These are phyloP conservation scores for Zosterops japonicus DNA, from an alignment of 2,113 vertebrate genomes.

Conservation along the genomic window DNA sequence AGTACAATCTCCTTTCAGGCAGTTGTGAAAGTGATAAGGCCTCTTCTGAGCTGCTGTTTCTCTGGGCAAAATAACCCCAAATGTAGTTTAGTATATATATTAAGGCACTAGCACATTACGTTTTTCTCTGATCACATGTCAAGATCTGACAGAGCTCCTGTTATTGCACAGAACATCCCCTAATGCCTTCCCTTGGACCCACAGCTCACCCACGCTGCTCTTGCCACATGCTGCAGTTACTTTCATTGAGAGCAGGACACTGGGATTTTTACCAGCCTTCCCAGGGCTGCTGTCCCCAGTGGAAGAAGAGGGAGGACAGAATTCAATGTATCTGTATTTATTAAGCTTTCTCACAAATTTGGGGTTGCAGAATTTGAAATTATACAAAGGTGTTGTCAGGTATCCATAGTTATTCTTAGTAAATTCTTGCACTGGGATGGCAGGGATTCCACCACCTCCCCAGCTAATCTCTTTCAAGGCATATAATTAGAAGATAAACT, in stretches of 20 bases:
- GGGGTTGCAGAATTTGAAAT: neutral
- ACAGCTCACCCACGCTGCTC: accelerated
- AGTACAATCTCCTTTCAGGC: neutral
- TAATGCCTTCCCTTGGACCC: neutral
- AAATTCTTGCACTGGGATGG: neutral
- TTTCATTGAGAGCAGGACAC: neutral
- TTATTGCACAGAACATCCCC: neutral
- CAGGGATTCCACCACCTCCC: neutral
- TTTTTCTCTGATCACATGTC: neutral
- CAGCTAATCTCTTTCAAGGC: neutral
- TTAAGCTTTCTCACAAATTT: neutral
- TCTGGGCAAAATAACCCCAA: neutral
- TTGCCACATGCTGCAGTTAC: neutral
- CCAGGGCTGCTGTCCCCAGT: neutral
- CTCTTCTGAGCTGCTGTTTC: neutral
- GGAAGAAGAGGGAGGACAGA: neutral
- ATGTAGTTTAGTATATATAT: neutral
- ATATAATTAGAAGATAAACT: slow-evolving; percentile 17
- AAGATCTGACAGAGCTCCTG: neutral
- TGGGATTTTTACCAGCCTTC: neutral
- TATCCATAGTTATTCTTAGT: neutral
- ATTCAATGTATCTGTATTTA: neutral
- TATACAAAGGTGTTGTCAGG: neutral
- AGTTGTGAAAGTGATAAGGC: neutral
- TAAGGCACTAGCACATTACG: neutral